Evolutionary conservation across 2,113 vertebrate species (phyloP), one percentile per base, ranked within the genome.

Genomic region (Ctenomys sociabilis): DNA sequence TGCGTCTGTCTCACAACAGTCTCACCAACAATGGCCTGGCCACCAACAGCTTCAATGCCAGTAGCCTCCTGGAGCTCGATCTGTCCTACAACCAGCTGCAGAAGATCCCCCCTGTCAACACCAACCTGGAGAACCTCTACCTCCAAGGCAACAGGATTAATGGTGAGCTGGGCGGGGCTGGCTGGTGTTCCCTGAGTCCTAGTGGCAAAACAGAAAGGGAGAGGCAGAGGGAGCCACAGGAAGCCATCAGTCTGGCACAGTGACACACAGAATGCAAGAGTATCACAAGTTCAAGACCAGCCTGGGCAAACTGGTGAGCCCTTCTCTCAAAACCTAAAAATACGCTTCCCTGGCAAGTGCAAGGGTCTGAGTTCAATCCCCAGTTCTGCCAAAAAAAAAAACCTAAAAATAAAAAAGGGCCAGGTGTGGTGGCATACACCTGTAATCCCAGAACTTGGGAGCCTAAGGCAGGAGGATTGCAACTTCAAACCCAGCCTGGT

Each of bases 71-170:
- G 2, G 99, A 99, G 97, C 98, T 99, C 30, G 99, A 99, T 93
- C 99, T 99, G 35, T 99, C 99, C 93, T 99, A 99, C 98, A 99
- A 99, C 98, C 99, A 99, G 95, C 98, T 99, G 89, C 99, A 99
- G 98, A 99, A 99, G 96, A 99, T 99, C 90, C 99, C 99, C 1
- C 97, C 97, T 0, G 99, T 99, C 97, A 99, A 97, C 98, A 98
- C 98, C 98, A 99, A 98, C 54, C 98, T 99, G 1, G 98, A 99
- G 97, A 99, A 99, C 97, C 99, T 99, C 83, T 99, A 99, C 94
- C 98, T 99, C 87, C 99, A 99, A 93, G 99, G 99, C 66, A 99
- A 99, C 96, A 98, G 99, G 88, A 99, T 99, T 97, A 99, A 99
- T 24, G 99, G 99, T 99, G 98, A 98, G 98, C 30, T 3, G 3